Base-by-base conservation (phyloP, 2,888 invertebrate genomes). In the Dolichomitus sp. region DNA sequence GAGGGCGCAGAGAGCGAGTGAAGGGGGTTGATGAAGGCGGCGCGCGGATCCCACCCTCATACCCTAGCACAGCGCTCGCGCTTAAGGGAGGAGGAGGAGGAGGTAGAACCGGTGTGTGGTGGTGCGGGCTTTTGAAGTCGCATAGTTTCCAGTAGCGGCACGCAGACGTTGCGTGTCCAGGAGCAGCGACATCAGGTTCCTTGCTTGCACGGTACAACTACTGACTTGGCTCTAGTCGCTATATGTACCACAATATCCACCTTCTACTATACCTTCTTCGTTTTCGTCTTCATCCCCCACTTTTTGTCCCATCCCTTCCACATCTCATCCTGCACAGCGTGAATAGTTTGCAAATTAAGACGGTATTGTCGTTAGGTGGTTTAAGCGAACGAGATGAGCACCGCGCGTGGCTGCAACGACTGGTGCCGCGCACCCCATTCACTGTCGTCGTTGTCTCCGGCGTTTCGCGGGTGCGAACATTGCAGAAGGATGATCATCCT, bases 121-220 rank as follows among this genome's bases (percentile, higher is more conserved):
- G 66, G 83, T 76, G 84, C 66, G 84, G 82, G 90, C 91, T 91
- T 92, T 91, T 88, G 89, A 91, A 90, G 90, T 91, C 90, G 90
- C 91, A 91, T 90, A 91, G 82, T 86, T 86, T 84, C 88, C 85
- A 88, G 83, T 87, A 87, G 81, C 82, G 91, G 90, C 90, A 91
- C 89, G 92, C 91, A 91, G 91, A 90, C 91, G 86, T 92, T 87
- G 92, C 92, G 91, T 92, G 92, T 91, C 89, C 89, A 85, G 86
- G 70, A 80, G 75, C 66, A 81, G 76, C 82, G 75, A 80, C 80
- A 86, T 86, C 73, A 69, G 76, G 75, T 70, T 75, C 78, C 78
- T 59, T 65, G 23, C 54, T 68, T 66, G 61, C 73, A 73, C 80
- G 61, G 48, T 68, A 80, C 72, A 79, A 65, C 65, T 73, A 45